Percentiles rank a stretch among this genome's conserved stretches.
These are phyloP conservation scores for Jordanella pulchra DNA, from an alignment of 2,797 vertebrate genomes.

Conservation along the genomic window DNA sequence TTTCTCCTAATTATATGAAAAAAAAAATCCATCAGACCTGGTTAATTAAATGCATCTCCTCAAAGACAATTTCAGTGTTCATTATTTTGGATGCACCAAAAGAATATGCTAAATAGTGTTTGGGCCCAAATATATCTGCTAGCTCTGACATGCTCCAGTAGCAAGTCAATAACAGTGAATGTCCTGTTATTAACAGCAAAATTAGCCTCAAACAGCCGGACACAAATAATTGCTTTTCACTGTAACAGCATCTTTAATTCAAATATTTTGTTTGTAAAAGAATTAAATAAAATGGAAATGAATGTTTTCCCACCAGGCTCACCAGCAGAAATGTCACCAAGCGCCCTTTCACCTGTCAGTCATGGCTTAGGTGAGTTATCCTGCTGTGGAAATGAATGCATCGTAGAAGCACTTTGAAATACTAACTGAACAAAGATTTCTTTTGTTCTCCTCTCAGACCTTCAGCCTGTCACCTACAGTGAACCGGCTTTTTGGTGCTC, in stretches of 20 bases:
- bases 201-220: background rate
- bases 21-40: too few relatives aligned
- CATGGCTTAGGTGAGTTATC: constrained; percentile 87
- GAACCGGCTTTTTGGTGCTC: constrained; percentile 99
- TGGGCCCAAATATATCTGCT: background rate
- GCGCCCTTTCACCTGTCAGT: constrained; percentile 93
- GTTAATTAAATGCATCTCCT: background rate
- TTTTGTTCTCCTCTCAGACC: constrained; percentile 75
- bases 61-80: background rate
- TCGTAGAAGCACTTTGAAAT: background rate
- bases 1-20: too few relatives aligned
- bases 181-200: background rate
- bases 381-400: background rate
- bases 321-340: constrained; percentile 95
- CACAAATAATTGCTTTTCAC: background rate
- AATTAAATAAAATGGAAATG: background rate
- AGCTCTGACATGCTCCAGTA: background rate
- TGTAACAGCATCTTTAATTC: background rate
- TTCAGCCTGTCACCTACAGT: constrained; percentile 96
- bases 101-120: background rate
- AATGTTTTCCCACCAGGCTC: constrained; percentile 80
- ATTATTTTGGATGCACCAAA: background rate
- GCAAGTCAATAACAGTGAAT: background rate
- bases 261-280: background rate
- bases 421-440: background rate